Base-by-base conservation (phyloP, 1,140 invertebrate genomes). In the Caerostris extrusa region DNA sequence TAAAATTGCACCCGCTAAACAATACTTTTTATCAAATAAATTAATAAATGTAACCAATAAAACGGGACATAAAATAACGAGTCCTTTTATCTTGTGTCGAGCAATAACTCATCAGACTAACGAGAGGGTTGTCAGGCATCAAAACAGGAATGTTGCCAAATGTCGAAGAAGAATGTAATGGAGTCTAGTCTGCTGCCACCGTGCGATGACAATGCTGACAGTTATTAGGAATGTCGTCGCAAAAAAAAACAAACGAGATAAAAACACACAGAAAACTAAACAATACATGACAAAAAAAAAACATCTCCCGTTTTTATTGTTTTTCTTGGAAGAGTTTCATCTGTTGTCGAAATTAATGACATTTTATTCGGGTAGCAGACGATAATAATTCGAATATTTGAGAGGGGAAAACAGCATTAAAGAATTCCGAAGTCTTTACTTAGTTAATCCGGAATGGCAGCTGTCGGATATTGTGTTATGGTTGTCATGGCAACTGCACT, bases 151-250 rank as follows among this genome's bases (percentile, higher is more conserved):
- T 92, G 90, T 82, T 69, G 81, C 81, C 77, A 92, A 90, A 88
- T 14, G 7, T 3, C 53, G 61, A 85, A 85, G 58, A 90, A 92
- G 56, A 64, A 77, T 85, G 61, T 14, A 85, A 85, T 85, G 55
- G n/a, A 90, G n/a, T 92, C 58, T 56, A 69, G 81, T 57, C 58
- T 7, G 55, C 60, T 53, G 56, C 56, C 5, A 50, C 67, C 61
- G 17, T 17, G 10, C 4, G 64, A 57, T 90, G 88, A 71, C 90
- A 90, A 60, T 55, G 69, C 34, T 92, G 90, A 92, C 90, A 92
- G 90, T 92, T 92, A 92, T 92, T 92, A 92, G 85, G 90, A 92
- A 92, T 92, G 81, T 50, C n/a, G 50, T 88, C 53, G 19, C 60
- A 88, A 17, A 89, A 61, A 89, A 64, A 61, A 67, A 55, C 19